Base-by-base conservation (phyloP, 2,113 vertebrate species). In the Nanorana parkeri region DNA sequence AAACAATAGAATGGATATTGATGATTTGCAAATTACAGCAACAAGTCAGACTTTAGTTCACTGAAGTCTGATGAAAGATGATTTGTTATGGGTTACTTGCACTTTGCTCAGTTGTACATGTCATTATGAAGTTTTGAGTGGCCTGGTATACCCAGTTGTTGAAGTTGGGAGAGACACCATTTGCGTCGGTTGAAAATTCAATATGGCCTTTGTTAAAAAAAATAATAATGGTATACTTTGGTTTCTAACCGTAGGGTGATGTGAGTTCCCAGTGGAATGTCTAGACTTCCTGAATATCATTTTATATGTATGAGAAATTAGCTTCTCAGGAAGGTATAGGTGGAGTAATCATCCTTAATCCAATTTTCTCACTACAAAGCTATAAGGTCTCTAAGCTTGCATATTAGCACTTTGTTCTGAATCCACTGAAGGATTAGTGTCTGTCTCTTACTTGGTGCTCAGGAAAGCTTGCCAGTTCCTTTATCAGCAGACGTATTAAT, bases 401-500 rank as follows among this genome's bases (percentile, higher is more conserved):
- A 51, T 58, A 21, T 32, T 28, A 41, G 15, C 63, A 76, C 73
- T 76, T 76, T 76, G 73, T 76, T 76, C 73, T 76, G 73, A 63
- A 76, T 63, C 17, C 73, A 76, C 58, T 63, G 73, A 76, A 76
- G 73, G 73, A 64, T 76, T 76, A 76, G 21, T 26, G 73, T 51
- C 58, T 20, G 55, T 41, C 72, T 74, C 28, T 72, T 72, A 26
- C 51, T 72, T 28, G 17, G 11, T 58, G 19, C 41, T 75, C 72
- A 16, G 72, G 54, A 75, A 75, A 75, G 29, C 73, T 61, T 21
- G 41, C 29, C 32, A 74, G 54, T 63, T 32, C 41, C 60, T 77
- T 77, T 55, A 77, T 77, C 61, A 77, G 61, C 61, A 66, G 75
- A 66, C 47, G 47, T 64, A 52, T 65, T 77, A 77, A 77, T 77